These are phyloP conservation scores for Pocillopora verrucosa DNA, from an alignment of 64 coral and sea anemone species.

Conservation along the genomic window DNA sequence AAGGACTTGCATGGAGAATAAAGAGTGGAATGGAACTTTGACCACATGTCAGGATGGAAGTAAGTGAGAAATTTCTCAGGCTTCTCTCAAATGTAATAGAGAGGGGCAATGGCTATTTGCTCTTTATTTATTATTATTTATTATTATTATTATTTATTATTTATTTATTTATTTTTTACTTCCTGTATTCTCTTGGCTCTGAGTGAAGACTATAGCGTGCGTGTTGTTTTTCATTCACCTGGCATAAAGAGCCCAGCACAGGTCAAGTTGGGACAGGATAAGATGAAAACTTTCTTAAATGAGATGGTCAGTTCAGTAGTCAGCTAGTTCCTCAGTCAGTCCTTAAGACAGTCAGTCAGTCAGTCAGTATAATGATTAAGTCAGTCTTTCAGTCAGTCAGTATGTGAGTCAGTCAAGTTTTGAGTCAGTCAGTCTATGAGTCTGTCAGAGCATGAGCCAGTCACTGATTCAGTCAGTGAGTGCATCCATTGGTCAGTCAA, in stretches of 20 bases:
- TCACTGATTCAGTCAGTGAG: background rate
- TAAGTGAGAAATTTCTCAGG: background rate
- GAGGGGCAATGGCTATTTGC: background rate
- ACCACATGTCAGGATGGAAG: constrained; percentile 64
- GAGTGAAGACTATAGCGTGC: too few species aligned
- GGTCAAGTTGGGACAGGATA: too few species aligned
- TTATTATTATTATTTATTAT: too few species aligned
- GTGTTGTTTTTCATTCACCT: too few species aligned
- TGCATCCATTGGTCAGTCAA: too few species aligned
- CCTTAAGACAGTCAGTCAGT: background rate
- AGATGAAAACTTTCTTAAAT: background rate
- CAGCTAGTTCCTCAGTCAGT: background rate
- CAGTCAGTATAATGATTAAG: too few species aligned
- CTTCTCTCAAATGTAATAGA: background rate
- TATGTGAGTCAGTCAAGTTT: background rate
- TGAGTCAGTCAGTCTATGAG: background rate
- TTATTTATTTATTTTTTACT: too few species aligned
- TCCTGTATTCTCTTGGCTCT: too few species aligned
- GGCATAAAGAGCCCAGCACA: too few species aligned
- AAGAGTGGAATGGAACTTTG: constrained; percentile 56
- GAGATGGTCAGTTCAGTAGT: background rate
- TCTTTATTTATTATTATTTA: too few species aligned
- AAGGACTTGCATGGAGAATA: constrained; percentile 48
- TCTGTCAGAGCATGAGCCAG: too few species aligned
- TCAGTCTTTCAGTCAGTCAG: too few species aligned